Conservation (phyloP, 30 jellyfish, hydroid and myxozoan genomes). For the Rhopilema esculentum region DNA sequence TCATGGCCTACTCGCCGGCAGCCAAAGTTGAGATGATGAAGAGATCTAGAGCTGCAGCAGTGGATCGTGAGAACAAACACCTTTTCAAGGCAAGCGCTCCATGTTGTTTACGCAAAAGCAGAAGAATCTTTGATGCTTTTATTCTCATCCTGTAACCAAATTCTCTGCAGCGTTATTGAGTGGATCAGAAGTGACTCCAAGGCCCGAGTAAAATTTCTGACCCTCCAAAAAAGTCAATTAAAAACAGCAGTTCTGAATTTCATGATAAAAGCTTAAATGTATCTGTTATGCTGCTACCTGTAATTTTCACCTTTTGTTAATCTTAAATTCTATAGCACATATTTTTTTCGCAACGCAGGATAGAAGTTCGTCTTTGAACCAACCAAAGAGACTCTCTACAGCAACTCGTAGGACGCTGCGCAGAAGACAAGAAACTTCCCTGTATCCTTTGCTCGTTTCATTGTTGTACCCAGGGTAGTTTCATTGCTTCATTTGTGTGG, state of each 20-base stretch:
- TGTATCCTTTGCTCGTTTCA: conserved; percentile 38
- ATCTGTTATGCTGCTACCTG: no score
- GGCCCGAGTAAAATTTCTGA: no score
- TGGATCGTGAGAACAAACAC: conserved; percentile 29
- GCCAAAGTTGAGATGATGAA: conserved; percentile 40
- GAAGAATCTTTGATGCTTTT: no score
- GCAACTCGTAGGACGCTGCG: conserved; percentile 36
- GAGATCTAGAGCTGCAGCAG: conserved; percentile 35
- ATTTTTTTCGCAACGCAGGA: not conserved
- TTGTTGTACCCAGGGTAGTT: not conserved
- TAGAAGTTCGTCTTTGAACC: not conserved
- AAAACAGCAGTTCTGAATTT: no score
- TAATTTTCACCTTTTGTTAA: no score
- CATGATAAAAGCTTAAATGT: no score
- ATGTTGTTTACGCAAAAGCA: no score
- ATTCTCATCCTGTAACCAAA: no score
- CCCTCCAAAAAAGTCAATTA: no score
- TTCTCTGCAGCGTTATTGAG: no score
- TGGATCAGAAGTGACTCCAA: no score
- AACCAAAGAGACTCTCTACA: conserved; percentile 22
- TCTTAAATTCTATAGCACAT: no score
- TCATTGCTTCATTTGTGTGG: not conserved
- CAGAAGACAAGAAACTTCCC: conserved; percentile 1
- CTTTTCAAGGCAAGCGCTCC: conserved; percentile 47
- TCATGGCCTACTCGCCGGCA: conserved; percentile 24